phyloP scores from a whole-genome alignment of 2,888 invertebrate genomes.

The Xestia xanthographa region DNA sequence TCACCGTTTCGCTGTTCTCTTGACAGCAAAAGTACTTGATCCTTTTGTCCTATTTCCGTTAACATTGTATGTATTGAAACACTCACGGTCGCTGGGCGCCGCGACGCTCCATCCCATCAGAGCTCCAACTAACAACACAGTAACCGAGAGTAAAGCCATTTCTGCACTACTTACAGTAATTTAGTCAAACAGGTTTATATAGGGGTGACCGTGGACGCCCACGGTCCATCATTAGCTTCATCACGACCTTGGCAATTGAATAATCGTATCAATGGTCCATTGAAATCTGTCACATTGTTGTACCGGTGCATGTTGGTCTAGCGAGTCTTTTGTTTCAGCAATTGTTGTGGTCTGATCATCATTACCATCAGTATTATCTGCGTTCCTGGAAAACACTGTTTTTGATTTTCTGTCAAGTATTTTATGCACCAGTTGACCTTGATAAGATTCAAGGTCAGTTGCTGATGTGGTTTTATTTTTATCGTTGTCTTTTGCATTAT shows the following conservation, averaged over 20 bases:
- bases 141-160: slow-evolving; percentile 78
- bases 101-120: slow-evolving; percentile 71
- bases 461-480: slow-evolving; percentile 16
- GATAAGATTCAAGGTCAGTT: slow-evolving; percentile 25
- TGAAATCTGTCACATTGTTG: slow-evolving; percentile 59
- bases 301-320: slow-evolving; percentile 33
- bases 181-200: slow-evolving; percentile 84
- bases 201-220: slow-evolving; percentile 83
- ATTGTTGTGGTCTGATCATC: slow-evolving; percentile 26
- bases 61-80: slow-evolving; percentile 39
- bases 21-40: slow-evolving; percentile 32
- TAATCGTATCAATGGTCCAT: slow-evolving; percentile 70
- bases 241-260: slow-evolving; percentile 84
- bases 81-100: slow-evolving; percentile 83
- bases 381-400: slow-evolving; percentile 28
- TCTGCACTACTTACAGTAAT: slow-evolving; percentile 78
- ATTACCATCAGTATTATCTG: slow-evolving; percentile 16
- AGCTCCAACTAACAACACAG: slow-evolving; percentile 73
- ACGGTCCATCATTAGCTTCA: slow-evolving; percentile 82
- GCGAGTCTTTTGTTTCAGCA: slow-evolving; percentile 53
- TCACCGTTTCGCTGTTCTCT: slow-evolving; percentile 14
- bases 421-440: slow-evolving; percentile 8
- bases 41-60: slow-evolving; percentile 27
- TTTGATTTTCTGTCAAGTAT: slow-evolving; percentile 22
- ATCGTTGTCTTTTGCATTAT: slow-evolving; percentile 13